A percentile compares a stretch with the other conserved stretches of the same genome.
Evolutionary conservation across 2,797 vertebrate genomes (phyloP).

Genomic region (Bryconaethiops microstoma): DNA sequence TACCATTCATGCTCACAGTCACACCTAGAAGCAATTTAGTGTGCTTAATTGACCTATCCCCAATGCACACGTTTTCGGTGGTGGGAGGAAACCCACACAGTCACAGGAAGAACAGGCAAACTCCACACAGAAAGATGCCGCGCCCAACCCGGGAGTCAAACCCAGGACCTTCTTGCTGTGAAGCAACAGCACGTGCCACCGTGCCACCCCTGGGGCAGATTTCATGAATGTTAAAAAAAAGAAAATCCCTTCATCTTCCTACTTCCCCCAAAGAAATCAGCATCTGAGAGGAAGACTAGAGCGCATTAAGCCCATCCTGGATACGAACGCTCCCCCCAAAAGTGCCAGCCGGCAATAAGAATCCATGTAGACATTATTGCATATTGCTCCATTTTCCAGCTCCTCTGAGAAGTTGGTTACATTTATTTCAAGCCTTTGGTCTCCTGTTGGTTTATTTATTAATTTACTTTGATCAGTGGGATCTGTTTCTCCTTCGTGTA

Average conservation of each 20-base stretch:
- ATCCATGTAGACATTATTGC: not conserved
- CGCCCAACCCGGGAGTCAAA: too few species aligned
- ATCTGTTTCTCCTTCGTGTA: not conserved
- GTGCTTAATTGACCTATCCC: too few species aligned
- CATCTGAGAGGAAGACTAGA: not conserved
- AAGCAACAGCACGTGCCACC: too few species aligned
- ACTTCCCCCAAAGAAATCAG: not conserved
- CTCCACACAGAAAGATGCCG: too few species aligned
- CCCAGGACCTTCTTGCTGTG: too few species aligned
- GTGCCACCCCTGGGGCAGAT: too few species aligned
- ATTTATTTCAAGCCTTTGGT: not conserved
- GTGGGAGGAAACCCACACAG: too few species aligned
- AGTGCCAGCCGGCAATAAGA: not conserved
- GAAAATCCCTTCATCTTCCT: not conserved
- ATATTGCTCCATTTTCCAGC: constrained; percentile 11
- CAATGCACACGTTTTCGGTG: too few species aligned
- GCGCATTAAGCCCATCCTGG: not conserved
- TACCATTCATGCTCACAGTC: too few species aligned
- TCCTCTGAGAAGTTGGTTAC: not conserved
- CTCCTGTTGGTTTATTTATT: constrained; percentile 9
- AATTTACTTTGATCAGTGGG: not conserved
- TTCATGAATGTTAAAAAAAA: constrained; percentile 2
- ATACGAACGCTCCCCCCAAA: not conserved
- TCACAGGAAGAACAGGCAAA: too few species aligned
- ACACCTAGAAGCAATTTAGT: too few species aligned